Base-by-base conservation (phyloP, 2,888 invertebrate genomes). In the Drosophila pegasa region DNA sequence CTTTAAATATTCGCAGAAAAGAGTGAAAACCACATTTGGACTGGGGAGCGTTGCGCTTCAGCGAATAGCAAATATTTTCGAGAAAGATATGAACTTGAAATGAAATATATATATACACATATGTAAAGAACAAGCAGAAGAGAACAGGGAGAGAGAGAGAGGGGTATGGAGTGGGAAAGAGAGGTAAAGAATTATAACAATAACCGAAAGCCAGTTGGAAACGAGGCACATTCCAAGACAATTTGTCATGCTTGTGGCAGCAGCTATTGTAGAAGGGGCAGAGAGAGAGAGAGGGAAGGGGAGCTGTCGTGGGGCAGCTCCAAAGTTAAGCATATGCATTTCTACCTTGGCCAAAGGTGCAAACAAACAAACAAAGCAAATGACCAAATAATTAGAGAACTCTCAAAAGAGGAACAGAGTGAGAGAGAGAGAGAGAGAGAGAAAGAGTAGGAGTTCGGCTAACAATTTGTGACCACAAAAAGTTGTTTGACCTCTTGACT, bases 401-500 rank as follows among this genome's bases (percentile, higher is more conserved):
- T 25, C 33, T 35, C n/a, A 48, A 33, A 48, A 27, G 10, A 27
- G 43, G 3, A 20, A 43, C n/a, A 25, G 16, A 16, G 25, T 4
- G 25, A 25, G 6, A 25, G 25, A 25, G 25, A 25, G 25, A 25
- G 25, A 25, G 25, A 25, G 22, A 22, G 14, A 22, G 41, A 22
- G 14, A 43, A 9, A 10, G 16, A 27, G 0, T n/a, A 14, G 47
- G 50, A 33, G n/a, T 16, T 16, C 16, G 18, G 31, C n/a, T 54
- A 58, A 65, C 67, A 78, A 78, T 76, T 18, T 60, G 37, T 35
- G 63, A 37, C 74, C 64, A 76, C 61, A 45, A 86, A 86, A 87
- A 82, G 78, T 84, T 84, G 87, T 71, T 85, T 82, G 78, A 87
- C 82, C 87, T 72, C 87, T 87, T 82, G 78, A 75, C 85, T 83